Base-by-base conservation (phyloP, 2,888 invertebrate species). In the Halocaridina rubra region DNA sequence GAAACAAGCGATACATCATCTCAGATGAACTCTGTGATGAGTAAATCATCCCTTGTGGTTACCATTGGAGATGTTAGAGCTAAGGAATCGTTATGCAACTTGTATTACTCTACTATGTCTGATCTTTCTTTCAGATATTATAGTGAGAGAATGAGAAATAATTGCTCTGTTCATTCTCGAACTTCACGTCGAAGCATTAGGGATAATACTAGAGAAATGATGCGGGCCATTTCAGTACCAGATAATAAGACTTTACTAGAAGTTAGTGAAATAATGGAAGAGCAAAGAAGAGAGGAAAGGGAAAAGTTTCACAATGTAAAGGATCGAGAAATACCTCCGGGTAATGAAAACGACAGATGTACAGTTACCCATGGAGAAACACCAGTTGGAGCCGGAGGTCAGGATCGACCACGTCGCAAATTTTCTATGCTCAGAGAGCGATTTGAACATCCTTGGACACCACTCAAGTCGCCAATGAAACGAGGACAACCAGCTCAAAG, bases 71-170 rank as follows among this genome's bases (percentile, higher is more conserved):
- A 87, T 77, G 87, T 86, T 13, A 75, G 71, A 29, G 57, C 74
- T 27, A 86, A 86, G 59, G 88, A 86, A 24, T 86, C 86, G 24
- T 30, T 86, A 5, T 88, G 88, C 64, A 88, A 88, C 72, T 74
- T 88, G 2, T 88, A 88, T 53, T 88, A 88, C 61, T 85, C 85
- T 8, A 86, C 78, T 13, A 82, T 88, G 81, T 86, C 86, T 32
- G 88, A 88, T 53, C 81, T 88, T 10, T 86, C 88, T 10, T 75
- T 71, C 69, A 82, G 80, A 75, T 82, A 86, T 80, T 86, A 78
- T 22, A 80, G 79, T 80, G 82, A 86, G 61, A 82, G 79, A 64
- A 80, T 86, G 82, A 79, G 71, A 29, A 76, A 53, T 32, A 86
- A 86, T 27, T 74, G 64, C 59, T 86, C 86, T 10, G 29, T 53